These are phyloP conservation scores for Diplodus puntazzo DNA, from an alignment of 2,797 vertebrate species.

Conservation along the genomic window DNA sequence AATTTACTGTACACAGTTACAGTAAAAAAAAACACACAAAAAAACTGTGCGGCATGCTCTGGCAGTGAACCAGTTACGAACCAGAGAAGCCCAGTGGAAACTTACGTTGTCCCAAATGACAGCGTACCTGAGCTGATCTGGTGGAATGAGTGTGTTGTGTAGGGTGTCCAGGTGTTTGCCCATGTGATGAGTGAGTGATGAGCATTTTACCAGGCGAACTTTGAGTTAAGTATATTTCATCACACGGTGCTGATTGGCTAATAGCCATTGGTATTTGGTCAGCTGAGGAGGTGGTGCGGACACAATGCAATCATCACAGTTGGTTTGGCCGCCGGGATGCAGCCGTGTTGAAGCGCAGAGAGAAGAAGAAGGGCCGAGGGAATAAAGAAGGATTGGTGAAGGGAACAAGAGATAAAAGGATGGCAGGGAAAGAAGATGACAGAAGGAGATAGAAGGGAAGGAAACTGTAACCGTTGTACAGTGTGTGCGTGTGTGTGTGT, in stretches of 20 bases:
- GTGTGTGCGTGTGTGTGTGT: constrained; percentile 32
- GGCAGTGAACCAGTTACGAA: too few species aligned
- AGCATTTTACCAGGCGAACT: not conserved
- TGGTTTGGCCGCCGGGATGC: constrained; percentile 16
- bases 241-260: constrained; percentile 1
- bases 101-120: too few species aligned
- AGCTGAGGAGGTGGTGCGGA: constrained; percentile 24
- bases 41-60: too few species aligned
- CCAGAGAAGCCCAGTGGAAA: too few species aligned
- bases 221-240: not conserved
- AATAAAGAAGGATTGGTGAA: constrained; percentile 9
- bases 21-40: too few species aligned
- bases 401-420: constrained; percentile 37
- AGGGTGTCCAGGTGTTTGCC: too few species aligned
- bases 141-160: too few species aligned
- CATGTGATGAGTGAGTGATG: too few species aligned
- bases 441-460: constrained; percentile 32
- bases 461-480: constrained; percentile 38
- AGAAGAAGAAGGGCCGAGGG: constrained; percentile 1
- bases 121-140: too few species aligned
- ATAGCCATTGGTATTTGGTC: constrained; percentile 15
- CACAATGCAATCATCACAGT: constrained; percentile 36
- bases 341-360: constrained; percentile 2
- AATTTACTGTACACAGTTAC: too few species aligned
- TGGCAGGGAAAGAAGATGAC: constrained; percentile 13